Conservation (phyloP, 1,140 invertebrate genomes). For the Zaprionus taronus region DNA sequence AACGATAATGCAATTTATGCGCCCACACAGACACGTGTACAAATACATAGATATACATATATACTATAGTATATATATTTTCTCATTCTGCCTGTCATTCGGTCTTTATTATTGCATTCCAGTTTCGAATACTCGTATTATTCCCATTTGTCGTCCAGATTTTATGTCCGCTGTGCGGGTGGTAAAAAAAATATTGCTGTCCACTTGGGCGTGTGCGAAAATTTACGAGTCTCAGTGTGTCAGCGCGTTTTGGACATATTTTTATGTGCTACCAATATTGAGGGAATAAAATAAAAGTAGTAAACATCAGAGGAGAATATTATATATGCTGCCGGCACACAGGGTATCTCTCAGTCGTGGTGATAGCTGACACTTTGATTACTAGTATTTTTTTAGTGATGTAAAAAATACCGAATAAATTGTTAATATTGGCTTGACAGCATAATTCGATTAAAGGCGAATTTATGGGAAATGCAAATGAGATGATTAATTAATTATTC, state of each 20-base stretch:
- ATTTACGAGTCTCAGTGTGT: constrained; percentile 56
- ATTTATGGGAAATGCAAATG: constrained; percentile 30
- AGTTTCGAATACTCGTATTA: constrained; percentile 25
- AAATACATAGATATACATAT: not conserved
- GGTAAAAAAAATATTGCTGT: constrained; percentile 22
- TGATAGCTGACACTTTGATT: not conserved
- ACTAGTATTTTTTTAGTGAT: not conserved
- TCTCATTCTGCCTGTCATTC: constrained; percentile 27
- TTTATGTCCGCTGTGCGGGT: constrained; percentile 36
- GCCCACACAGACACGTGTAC: constrained; percentile 22
- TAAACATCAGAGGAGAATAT: not conserved
- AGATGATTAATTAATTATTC: constrained; percentile 18
- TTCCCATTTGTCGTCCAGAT: constrained; percentile 31
- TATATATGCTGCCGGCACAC: not conserved
- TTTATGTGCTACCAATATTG: constrained; percentile 17
- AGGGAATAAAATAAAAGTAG: not conserved
- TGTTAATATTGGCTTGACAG: constrained; percentile 38
- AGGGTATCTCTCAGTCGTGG: not conserved
- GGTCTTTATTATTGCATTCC: constrained; percentile 61
- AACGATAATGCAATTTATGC: constrained; percentile 78
- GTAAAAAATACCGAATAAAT: constrained; percentile 1
- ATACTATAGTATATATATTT: not conserved
- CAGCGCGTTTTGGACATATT: constrained; percentile 29
- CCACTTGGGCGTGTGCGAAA: constrained; percentile 42
- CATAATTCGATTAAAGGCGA: constrained; percentile 51